Base-by-base conservation (phyloP, 2,113 vertebrate genomes). In the Thamnaconus septentrionalis region DNA sequence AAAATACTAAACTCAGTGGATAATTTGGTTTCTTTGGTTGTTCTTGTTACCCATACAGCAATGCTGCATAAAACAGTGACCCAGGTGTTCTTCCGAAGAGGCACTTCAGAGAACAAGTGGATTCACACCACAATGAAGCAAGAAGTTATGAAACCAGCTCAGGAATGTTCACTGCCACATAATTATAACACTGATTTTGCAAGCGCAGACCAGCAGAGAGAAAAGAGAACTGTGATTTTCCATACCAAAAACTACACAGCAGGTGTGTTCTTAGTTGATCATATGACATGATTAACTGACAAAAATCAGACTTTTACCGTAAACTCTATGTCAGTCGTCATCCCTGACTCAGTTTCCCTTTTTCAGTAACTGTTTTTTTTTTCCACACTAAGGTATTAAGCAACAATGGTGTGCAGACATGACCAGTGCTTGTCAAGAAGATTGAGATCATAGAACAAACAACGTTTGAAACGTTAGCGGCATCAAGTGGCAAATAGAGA, bases 381-480 rank as follows among this genome's bases (percentile, higher is more conserved):
- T 45, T 45, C 3, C 1, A 7, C 44, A 45, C 7, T 7, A 45
- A 45, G 7, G 11, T 52, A 3, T 12, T 18, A 5, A 12, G 4
- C 7, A 18, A 18, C 12, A 6, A 11, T 5, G 50, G 10, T 12
- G 49, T n/a, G 6, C 4, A 50, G 48, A 10, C 10, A n/a, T 39
- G 41, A 56, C 40, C n/a, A 4, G 3, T 1, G 54, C n/a, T 31
- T 5, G 5, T 44, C n/a, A 57, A 44, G 6, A n/a, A 46, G 8
- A 9, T 8, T 44, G 0, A 56, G 4, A 8, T 18, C 55, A 18
- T 4, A 31, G 8, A 2, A 49, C 31, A 39, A 11, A n/a, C 4
- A 39, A 41, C 10, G 5, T 55, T n/a, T 56, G 53, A 39, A 56
- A 8, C 53, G 48, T 12, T 49, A 48, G 63, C 63, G 54, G 7